Base-by-base conservation (phyloP, 2,797 vertebrate species). In the Acipenser ruthenus region DNA sequence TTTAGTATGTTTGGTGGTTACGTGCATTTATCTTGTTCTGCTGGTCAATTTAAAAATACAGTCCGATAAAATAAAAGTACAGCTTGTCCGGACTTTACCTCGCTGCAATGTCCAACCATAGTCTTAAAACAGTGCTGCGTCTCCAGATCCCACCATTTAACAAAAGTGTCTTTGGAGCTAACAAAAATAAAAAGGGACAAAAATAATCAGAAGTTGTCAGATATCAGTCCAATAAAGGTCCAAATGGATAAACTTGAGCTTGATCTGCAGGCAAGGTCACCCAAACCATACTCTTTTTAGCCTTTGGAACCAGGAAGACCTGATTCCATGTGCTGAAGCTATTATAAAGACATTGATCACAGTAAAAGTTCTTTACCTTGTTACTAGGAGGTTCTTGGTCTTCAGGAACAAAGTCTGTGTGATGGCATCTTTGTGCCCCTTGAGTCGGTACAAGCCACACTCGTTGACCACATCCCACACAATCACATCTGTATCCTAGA, bases 71-170 rank as follows among this genome's bases (percentile, higher is more conserved):
- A 37, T 49, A 64, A 64, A 51, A 64, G 6, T 10, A 65, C 11
- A 56, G 49, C 12, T 12, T 50, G 13, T 23, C 49, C 6, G 2
- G 47, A 7, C n/a, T 0, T 78, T 80, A 98, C 97, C 94, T 99
- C 96, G 12, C 92, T 91, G 71, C 94, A 92, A 74, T 99, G 97
- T 71, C 94, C 96, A 78, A 96, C 89, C 81, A 98, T 85, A 15
- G 96, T 99, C 86, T 93, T 95, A 80, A 99, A 99, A 84, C 95
- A 99, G 78, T 97, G 97, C 73, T 99, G 97, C 0, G 93, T 97
- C 73, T 95, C 94, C 76, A 99, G 80, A 71, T 99, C 94, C 97
- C 97, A 99, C 95, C 95, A 98, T 78, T 98, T 99, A 73, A 99
- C 93, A 80, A 94, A 77, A 0, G 88, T 93, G 84, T 99, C 97